These are phyloP conservation scores for Lasius fuliginosus DNA, from an alignment of 2,888 invertebrate species.

Conservation along the genomic window DNA sequence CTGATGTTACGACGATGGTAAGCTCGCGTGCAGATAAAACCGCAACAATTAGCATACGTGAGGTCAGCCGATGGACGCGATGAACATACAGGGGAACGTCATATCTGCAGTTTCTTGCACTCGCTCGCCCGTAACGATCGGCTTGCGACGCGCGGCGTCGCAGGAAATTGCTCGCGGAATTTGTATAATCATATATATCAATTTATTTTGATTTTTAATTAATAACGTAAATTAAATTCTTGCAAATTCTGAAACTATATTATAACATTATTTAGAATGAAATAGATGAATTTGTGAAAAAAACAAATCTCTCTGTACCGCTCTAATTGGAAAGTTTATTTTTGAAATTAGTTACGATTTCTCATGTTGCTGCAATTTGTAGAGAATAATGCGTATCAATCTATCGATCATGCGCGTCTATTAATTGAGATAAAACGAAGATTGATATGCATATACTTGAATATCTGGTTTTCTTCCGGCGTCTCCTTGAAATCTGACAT, in stretches of 20 bases:
- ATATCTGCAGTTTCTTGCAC: slow-evolving; percentile 68
- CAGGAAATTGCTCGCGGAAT: slow-evolving; percentile 1
- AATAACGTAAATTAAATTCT: neutral
- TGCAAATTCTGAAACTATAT: neutral
- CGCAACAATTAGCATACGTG: slow-evolving; percentile 83
- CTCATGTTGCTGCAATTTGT: slow-evolving; percentile 10
- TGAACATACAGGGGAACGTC: slow-evolving; percentile 60
- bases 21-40: slow-evolving; percentile 84
- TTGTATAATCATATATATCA: slow-evolving; percentile 3
- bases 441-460: slow-evolving; percentile 43
- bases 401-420: slow-evolving; percentile 7
- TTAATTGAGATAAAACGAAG: slow-evolving; percentile 33
- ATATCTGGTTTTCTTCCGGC: slow-evolving; percentile 61
- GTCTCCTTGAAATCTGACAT: slow-evolving; percentile 55
- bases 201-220: neutral
- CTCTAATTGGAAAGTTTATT: slow-evolving; percentile 15
- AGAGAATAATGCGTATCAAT: slow-evolving; percentile 19
- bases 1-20: slow-evolving; percentile 63
- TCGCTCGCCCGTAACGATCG: slow-evolving; percentile 41
- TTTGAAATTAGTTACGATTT: slow-evolving; percentile 27
- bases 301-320: slow-evolving; percentile 2
- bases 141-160: neutral
- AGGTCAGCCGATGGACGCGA: slow-evolving; percentile 78
- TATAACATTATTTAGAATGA: neutral
- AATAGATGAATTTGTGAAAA: neutral